phyloP scores from a whole-genome alignment of 2,797 vertebrate genomes.

The Setipinna tenuifilis region DNA sequence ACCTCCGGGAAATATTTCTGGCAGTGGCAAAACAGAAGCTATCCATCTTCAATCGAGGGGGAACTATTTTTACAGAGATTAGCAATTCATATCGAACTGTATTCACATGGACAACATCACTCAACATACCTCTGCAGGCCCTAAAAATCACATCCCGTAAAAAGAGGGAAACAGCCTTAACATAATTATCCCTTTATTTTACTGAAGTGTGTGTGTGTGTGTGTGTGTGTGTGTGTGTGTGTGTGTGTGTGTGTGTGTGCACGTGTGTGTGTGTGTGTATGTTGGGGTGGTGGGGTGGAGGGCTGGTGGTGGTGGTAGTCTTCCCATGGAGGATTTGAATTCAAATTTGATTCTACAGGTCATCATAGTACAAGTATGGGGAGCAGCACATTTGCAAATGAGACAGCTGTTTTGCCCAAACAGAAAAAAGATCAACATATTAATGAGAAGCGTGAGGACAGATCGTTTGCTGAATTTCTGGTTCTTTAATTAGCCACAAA shows the following conservation, averaged over 20 bases:
- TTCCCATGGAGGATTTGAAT: constrained; percentile 20
- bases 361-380: constrained; percentile 15
- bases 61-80: neutral
- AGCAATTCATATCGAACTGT: neutral
- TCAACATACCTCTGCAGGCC: too few species aligned
- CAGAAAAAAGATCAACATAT: constrained; percentile 22
- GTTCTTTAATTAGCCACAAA: constrained; percentile 3
- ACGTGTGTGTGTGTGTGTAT: too few species aligned
- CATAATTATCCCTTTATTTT: neutral
- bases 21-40: neutral
- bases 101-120: neutral
- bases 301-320: neutral
- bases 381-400: constrained; percentile 33
- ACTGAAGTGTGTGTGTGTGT: too few species aligned
- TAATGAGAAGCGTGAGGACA: constrained; percentile 29
- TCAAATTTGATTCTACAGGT: constrained; percentile 18
- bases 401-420: constrained; percentile 32
- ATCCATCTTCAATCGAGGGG: neutral
- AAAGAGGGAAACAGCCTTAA: too few species aligned
- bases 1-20: neutral
- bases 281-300: too few species aligned
- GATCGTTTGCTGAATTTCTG: constrained; percentile 11
- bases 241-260: too few species aligned
- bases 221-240: too few species aligned
- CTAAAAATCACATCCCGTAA: too few species aligned